Base-by-base conservation (phyloP, 2,113 vertebrate species). In the Chamaea fasciata region DNA sequence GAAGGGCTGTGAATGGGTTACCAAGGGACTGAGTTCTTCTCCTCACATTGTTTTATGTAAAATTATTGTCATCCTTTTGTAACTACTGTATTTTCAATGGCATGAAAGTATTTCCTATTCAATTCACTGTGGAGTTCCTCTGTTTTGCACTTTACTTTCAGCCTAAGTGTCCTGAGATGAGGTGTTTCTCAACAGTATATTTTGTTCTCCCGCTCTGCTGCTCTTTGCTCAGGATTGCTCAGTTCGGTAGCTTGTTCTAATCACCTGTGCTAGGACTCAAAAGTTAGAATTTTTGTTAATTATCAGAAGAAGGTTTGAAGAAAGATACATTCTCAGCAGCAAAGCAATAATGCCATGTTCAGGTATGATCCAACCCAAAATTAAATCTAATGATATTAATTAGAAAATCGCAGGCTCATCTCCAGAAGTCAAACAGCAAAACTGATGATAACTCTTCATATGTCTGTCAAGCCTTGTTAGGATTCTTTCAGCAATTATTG, bases 401-500 rank as follows among this genome's bases (percentile, higher is more conserved):
- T 64, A 87, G 74, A 83, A 90, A 73, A 85, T 68, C 75, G 27
- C 55, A 84, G 28, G 23, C 73, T 93, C 26, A 63, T 60, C 84
- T 91, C 53, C 33, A 39, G 71, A 85, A 75, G 73, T 35, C 42
- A 30, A 39, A 37, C 8, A 73, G 57, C 46, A 59, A 86, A 64
- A 67, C 49, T 85, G 39, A 49, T 0, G 2, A 52, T 86, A 94
- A 77, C 76, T 55, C 39, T 70, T 78, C 70, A 13, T 39, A 31
- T 27, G 31, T 91, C 70, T 93, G 46, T 93, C 83, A 91, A 76
- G 39, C 68, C 37, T 46, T 46, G 37, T 83, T 85, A 62, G n/a
- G 82, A 91, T 89, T 71, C 49, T 83, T 95, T 77, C 47, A 76
- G 65, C 67, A 84, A 74, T 84, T 77, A 86, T n/a, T 88, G n/a